Evolutionary conservation across 2,888 invertebrate genomes (phyloP).

Genomic region (Drosophila merina): DNA sequence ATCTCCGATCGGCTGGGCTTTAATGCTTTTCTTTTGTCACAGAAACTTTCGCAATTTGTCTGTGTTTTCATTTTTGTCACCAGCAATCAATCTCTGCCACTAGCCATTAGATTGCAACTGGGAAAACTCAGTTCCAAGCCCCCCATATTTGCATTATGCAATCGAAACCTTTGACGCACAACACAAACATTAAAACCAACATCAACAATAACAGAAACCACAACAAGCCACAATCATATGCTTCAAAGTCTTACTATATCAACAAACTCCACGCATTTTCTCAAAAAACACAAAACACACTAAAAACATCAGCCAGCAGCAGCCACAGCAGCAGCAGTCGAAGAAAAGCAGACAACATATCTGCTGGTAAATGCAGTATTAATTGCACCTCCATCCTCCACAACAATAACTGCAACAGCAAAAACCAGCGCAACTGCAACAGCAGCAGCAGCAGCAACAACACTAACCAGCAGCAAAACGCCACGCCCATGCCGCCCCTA

Average conservation of each 20-base stretch:
- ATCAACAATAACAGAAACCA: conserved; percentile 26
- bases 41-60: conserved; percentile 26
- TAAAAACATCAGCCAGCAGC: conserved; percentile 24
- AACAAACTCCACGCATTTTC: conserved; percentile 48
- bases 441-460: conserved; percentile 57
- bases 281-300: conserved; percentile 15
- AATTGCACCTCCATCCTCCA: conserved; percentile 58
- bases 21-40: conserved; percentile 41
- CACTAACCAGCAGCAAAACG: conserved; percentile 48
- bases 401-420: conserved; percentile 56
- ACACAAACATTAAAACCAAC: conserved; percentile 28
- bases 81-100: conserved; percentile 40
- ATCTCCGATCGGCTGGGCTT: not conserved
- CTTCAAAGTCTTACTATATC: conserved; percentile 52
- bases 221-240: conserved; percentile 45
- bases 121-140: conserved; percentile 1
- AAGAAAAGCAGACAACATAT: conserved; percentile 49
- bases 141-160: conserved; percentile 38
- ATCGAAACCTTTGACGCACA: conserved; percentile 21
- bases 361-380: conserved; percentile 55
- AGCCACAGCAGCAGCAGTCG: conserved; percentile 40
- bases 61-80: conserved; percentile 23
- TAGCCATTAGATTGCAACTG: conserved; percentile 18
- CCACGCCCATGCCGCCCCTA: conserved; percentile 79
- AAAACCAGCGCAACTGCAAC: conserved; percentile 39